Percentiles rank a stretch among this genome's conserved stretches.
Conservation (phyloP, 2,888 invertebrate genomes). For the Drosophila atripex region DNA sequence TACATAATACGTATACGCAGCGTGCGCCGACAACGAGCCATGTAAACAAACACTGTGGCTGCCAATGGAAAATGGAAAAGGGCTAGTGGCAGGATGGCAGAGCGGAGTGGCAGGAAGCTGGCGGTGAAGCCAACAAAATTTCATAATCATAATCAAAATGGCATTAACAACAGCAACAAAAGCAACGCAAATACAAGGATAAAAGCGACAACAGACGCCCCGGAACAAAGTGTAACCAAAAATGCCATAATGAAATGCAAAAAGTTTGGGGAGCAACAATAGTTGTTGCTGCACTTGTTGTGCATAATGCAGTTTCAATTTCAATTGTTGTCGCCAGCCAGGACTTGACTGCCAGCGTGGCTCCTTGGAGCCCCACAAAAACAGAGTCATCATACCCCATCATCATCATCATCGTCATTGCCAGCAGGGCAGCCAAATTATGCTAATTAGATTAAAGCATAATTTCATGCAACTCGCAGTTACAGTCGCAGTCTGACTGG, state of each 20-base stretch:
- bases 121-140: constrained; percentile 62
- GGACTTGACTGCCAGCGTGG: constrained; percentile 35
- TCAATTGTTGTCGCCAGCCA: constrained; percentile 70
- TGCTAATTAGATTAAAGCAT: constrained; percentile 81
- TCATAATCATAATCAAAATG: constrained; percentile 81
- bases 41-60: constrained; percentile 72
- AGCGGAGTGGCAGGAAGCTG: constrained; percentile 22
- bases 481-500: constrained; percentile 46
- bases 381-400: constrained; percentile 25
- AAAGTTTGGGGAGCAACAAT: constrained; percentile 52
- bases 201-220: constrained; percentile 68
- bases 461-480: constrained; percentile 77
- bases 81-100: neutral
- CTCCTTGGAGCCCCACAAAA: constrained; percentile 39
- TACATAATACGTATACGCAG: constrained; percentile 73
- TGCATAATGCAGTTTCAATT: constrained; percentile 79
- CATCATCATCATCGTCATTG: constrained; percentile 32
- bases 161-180: constrained; percentile 74
- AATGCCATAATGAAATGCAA: constrained; percentile 75
- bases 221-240: constrained; percentile 72
- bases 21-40: constrained; percentile 75
- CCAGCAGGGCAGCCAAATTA: constrained; percentile 75
- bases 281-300: constrained; percentile 52
- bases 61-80: constrained; percentile 11
- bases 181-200: constrained; percentile 73